phyloP scores from a whole-genome alignment of 2,888 invertebrate genomes.

The Iphiclides podalirius region DNA sequence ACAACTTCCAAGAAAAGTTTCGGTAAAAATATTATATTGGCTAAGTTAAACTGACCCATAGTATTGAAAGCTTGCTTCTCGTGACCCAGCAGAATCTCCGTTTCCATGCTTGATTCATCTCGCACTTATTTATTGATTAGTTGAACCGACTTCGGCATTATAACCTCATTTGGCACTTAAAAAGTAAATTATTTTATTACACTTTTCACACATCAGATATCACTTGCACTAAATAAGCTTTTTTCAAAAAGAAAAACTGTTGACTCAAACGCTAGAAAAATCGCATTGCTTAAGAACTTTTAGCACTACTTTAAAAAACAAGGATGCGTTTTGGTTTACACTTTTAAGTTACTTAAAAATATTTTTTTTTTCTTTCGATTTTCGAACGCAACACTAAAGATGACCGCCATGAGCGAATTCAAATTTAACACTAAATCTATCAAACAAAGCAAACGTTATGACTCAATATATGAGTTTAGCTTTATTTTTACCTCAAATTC shows the following conservation, averaged over 20 bases:
- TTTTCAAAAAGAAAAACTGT: neutral
- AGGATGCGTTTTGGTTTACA: too few relatives aligned
- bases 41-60: slow-evolving; percentile 69
- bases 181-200: neutral
- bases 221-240: neutral
- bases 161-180: neutral
- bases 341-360: too few relatives aligned
- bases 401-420: slow-evolving; percentile 5
- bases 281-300: too few relatives aligned
- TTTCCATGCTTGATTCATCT: slow-evolving; percentile 64
- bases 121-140: slow-evolving; percentile 29
- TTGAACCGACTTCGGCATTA: neutral
- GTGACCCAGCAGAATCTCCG: slow-evolving; percentile 58
- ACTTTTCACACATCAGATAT: neutral
- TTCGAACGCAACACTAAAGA: slow-evolving; percentile 12
- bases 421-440: slow-evolving; percentile 4
- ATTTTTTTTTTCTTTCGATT: too few relatives aligned
- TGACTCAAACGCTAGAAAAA: neutral
- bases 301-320: too few relatives aligned
- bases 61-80: slow-evolving; percentile 49
- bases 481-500: neutral
- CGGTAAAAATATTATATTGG: too few relatives aligned
- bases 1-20: too few relatives aligned
- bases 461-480: neutral
- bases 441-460: neutral